Base-by-base conservation (phyloP, 2,888 invertebrate genomes). In the Maniola hyperantus region DNA sequence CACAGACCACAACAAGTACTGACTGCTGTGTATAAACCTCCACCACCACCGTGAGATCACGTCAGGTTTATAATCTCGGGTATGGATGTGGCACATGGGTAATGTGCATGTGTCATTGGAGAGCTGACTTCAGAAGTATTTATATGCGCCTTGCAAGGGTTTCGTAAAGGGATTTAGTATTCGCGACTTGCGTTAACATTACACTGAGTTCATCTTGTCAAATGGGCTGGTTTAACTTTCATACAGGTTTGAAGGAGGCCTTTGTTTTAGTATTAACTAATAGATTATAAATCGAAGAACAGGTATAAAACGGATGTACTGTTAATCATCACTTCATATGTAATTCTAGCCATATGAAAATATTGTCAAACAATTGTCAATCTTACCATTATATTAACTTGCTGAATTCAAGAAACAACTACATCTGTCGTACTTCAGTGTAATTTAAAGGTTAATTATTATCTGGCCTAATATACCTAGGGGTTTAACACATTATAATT, bases 121-220 rank as follows among this genome's bases (percentile, higher is more conserved):
- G 18, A 55, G 36, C 55, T 36, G 36, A 15, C 55, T 55, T 55
- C 51, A 18, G 36, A 18, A 55, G 18, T 10, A 55, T 18, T 54
- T 54, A 34, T 34, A 55, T 1, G 10, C 11, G 10, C 10, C 10
- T 55, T 55, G 8, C 36, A 39, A 36, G 26, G 51, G n/a, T 53
- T 26, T n/a, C 13, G 33, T 53, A 1, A 11, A n/a, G 26, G n/a
- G 13, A 13, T 53, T 33, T n/a, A 13, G 15, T n/a, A n/a, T 18
- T 48, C 18, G 48, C 18, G 6, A 18, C 15, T 18, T 18, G 2
- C 18, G 48, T 7, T 26, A 48, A 8, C 18, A 48, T 18, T 15
- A 46, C 6, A 46, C n/a, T 2, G 5, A 33, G 33, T n/a, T 53
- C 6, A 53, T 53, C 13, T 6, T 50, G 50, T 5, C 20, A 20